Conservation (phyloP, 2,113 vertebrate species). For the Ceyx melanurus region DNA sequence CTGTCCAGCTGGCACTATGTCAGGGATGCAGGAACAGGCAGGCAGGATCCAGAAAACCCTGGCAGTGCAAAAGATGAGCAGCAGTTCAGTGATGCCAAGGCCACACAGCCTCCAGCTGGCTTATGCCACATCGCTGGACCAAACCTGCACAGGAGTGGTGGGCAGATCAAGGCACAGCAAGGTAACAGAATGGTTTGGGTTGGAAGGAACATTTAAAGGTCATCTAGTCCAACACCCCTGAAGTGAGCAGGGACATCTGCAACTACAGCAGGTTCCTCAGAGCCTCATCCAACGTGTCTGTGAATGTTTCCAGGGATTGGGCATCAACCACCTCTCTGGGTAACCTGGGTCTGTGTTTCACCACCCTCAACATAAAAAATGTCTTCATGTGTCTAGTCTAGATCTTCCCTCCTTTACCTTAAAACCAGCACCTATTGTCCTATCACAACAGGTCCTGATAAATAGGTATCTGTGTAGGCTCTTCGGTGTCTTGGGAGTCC, state of each 20-base stretch:
- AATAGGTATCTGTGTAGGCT: neutral
- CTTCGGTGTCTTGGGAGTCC: neutral
- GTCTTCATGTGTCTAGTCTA: neutral
- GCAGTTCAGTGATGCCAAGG: neutral
- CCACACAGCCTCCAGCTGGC: neutral
- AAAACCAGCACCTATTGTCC: neutral
- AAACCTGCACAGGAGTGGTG: fast-evolving
- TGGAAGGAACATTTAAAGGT: neutral
- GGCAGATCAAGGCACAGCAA: neutral
- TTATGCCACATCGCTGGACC: fast-evolving
- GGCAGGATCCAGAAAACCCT: neutral
- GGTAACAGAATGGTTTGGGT: neutral
- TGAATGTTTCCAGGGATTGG: neutral
- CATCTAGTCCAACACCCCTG: neutral
- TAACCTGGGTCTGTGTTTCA: neutral
- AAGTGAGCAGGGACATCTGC: neutral
- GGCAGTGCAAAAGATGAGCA: neutral
- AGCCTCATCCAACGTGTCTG: neutral
- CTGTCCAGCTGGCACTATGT: neutral
- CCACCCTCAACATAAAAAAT: neutral
- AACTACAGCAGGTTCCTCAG: neutral
- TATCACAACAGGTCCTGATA: neutral
- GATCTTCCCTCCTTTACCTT: neutral
- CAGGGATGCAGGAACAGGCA: neutral
- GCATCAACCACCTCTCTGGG: neutral